Evolutionary conservation across 2,113 vertebrate species (phyloP).

Genomic region (Oxyruncus cristatus): DNA sequence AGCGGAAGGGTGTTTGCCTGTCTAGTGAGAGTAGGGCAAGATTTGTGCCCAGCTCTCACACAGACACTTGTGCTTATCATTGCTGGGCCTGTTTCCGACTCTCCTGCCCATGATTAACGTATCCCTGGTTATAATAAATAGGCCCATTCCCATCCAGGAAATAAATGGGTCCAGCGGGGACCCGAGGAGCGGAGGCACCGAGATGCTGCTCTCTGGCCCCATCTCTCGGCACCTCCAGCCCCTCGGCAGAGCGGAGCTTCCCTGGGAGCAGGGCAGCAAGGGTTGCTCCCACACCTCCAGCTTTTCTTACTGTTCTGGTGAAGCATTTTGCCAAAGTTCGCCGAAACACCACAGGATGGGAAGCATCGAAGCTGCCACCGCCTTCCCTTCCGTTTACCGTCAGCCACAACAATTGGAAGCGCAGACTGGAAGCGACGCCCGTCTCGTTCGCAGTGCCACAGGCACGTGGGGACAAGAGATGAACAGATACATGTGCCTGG

Average conservation of each 20-base stretch:
- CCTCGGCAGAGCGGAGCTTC: background rate
- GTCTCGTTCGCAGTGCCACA: accelerated
- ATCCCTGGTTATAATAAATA: background rate
- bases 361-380: accelerated
- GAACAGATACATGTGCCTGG: background rate
- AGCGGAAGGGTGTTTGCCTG: accelerated
- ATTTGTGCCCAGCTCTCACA: background rate
- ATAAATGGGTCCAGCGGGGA: background rate
- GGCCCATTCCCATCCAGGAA: background rate
- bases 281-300: background rate
- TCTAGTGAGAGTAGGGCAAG: background rate
- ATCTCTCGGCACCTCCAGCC: background rate
- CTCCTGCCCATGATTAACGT: background rate
- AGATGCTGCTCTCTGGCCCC: background rate
- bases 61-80: background rate
- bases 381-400: background rate
- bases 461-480: accelerated
- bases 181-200: accelerated
- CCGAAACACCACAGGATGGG: accelerated
- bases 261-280: background rate
- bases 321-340: background rate
- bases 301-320: accelerated
- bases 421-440: background rate
- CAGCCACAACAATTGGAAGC: accelerated
- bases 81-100: background rate